A percentile compares a stretch with the other conserved stretches of the same genome.
These are phyloP conservation scores for Anguilla obscura DNA, from an alignment of 2,797 vertebrate genomes.

Conservation along the genomic window DNA sequence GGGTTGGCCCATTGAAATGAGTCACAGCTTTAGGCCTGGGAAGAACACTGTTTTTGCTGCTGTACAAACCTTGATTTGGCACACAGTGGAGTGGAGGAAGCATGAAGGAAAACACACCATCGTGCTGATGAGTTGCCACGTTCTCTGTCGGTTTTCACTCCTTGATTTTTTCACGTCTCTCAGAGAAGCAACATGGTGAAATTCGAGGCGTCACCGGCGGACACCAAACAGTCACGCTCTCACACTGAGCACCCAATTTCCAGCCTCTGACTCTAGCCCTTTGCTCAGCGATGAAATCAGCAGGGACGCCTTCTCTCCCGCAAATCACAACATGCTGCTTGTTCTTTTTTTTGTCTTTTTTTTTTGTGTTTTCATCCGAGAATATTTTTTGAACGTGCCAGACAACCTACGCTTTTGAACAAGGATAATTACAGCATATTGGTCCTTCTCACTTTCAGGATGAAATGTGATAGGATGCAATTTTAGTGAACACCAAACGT, in stretches of 20 bases:
- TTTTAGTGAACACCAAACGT: background rate
- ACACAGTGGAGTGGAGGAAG: background rate
- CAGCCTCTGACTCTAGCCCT: background rate
- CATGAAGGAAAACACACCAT: background rate
- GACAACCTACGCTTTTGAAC: background rate
- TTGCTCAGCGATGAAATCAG: background rate
- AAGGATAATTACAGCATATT: background rate
- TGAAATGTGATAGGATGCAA: background rate
- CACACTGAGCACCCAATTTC: background rate
- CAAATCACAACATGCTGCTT: background rate
- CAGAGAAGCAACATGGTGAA: background rate
- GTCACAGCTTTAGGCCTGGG: background rate
- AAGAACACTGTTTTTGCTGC: background rate
- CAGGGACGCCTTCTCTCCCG: too few relatives aligned
- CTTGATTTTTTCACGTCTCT: background rate
- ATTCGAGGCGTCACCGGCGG: background rate
- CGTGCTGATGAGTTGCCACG: background rate
- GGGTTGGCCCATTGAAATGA: background rate
- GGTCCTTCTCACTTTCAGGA: background rate
- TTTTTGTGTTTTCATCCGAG: background rate
- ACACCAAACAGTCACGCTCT: background rate
- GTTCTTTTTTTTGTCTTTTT: background rate
- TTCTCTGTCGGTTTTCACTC: background rate
- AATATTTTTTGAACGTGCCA: background rate
- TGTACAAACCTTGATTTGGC: background rate